Evolutionary conservation across 2,888 invertebrate species (phyloP), one percentile per base, ranked within the genome.

Genomic region (Cordilura impudica): DNA sequence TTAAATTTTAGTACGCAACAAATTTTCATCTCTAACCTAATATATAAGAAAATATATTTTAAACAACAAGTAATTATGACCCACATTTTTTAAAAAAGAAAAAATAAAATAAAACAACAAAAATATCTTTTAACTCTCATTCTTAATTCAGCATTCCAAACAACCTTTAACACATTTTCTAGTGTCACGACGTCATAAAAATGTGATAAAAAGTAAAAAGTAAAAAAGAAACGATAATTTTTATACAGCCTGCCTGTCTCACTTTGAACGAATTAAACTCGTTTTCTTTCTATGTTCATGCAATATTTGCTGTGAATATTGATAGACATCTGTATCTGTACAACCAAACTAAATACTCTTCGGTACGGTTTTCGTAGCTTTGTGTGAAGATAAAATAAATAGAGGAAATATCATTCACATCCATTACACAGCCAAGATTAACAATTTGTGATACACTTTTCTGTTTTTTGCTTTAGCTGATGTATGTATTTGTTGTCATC

Each of bases 261-360:
- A 54, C 14, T 67, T 70, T 70, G 19, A 39, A 54, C 31, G 3
- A 23, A 31, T 54, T 21, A 39, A 43, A 76, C 61, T 31, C 21
- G 23, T 74, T 51, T 49, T 54, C 19, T 53, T 65, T 60, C 49
- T 26, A 61, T 39, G 45, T 35, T 31, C 19, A 54, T 18, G 23
- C 54, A 35, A 35, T 73, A 78, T 78, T 79, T 75, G 31, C 61
- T 51, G 67, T 66, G 70, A 61, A 49, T 79, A 79, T 79, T 75
- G 79, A 79, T 79, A 79, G 71, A 75, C 79, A 79, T 79, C 79
- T 79, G 63, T 78, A 79, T 79, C 79, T 79, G 63, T 78, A 29
- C 16, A 66, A 51, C 31, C 65, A 45, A 65, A 65, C 70, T n/a
- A 65, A 49, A 49, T n/a, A 49, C 10, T 29, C 43, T 58, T 54